A percentile compares a stretch with the other conserved stretches of the same genome.
Conservation (phyloP, 2,797 vertebrate genomes). For the Mareca penelope region DNA sequence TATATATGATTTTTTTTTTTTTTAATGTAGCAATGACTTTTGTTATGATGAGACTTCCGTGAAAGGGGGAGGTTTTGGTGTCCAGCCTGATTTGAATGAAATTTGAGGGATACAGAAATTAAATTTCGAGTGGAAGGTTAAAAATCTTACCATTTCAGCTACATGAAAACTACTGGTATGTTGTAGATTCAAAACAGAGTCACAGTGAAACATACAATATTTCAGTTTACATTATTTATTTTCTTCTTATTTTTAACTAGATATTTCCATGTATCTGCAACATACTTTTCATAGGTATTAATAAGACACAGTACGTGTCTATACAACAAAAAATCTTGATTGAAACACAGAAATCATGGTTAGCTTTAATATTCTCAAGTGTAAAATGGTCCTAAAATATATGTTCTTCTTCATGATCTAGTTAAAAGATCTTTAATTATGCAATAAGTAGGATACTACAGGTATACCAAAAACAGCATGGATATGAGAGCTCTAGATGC, state of each 20-base stretch:
- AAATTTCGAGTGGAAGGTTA: background rate
- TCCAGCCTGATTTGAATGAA: background rate
- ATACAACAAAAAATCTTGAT: background rate
- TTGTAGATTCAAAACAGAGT: background rate
- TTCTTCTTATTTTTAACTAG: background rate
- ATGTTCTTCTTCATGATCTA: background rate
- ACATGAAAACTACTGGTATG: background rate
- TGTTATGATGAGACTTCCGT: background rate
- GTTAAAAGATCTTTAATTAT: background rate
- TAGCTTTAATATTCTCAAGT: background rate
- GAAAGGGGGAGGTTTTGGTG: background rate
- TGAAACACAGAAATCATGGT: background rate
- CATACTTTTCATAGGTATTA: background rate
- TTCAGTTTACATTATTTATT: background rate
- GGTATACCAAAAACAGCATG: fast-evolving
- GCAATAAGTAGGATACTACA: background rate
- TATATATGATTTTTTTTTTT: background rate
- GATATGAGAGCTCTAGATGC: background rate
- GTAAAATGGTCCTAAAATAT: background rate
- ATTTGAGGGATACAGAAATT: background rate
- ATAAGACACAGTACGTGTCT: background rate
- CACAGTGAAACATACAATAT: background rate
- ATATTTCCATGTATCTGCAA: background rate
- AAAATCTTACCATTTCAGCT: background rate
- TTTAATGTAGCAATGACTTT: background rate